phyloP scores from a whole-genome alignment of 2,113 vertebrate genomes.

The Anguilla rostrata region DNA sequence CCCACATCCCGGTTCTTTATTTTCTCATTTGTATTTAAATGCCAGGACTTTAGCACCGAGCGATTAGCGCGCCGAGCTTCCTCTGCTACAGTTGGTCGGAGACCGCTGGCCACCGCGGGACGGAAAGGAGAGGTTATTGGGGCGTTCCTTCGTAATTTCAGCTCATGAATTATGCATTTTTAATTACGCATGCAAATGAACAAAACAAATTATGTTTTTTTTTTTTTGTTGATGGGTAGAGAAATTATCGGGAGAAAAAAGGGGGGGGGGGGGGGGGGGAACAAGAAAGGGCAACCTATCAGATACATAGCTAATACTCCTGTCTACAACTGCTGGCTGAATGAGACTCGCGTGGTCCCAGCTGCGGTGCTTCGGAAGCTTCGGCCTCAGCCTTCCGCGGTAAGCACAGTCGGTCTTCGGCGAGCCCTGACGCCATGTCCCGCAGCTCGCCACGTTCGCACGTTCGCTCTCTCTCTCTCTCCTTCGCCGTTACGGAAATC shows the following conservation, averaged over 20 bases:
- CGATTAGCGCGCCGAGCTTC: conserved; percentile 32
- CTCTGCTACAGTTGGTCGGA: conserved; percentile 31
- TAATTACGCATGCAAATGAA: conserved; percentile 58
- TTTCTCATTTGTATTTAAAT: conserved; percentile 27
- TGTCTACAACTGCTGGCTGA: conserved; percentile 12
- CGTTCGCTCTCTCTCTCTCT: background rate
- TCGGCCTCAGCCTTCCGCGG: background rate
- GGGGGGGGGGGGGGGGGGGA: background rate
- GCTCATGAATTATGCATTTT: conserved; percentile 60
- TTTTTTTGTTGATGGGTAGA: conserved; percentile 33
- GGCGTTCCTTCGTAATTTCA: conserved; percentile 45
- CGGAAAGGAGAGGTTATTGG: conserved; percentile 33
- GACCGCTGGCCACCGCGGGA: conserved; percentile 28
- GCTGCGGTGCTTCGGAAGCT: background rate
- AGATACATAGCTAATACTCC: no score
- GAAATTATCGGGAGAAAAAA: conserved; percentile 30
- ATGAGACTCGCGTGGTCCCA: background rate
- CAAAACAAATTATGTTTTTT: conserved; percentile 47
- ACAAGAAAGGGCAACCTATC: conserved; percentile 19
- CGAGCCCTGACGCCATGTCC: background rate
- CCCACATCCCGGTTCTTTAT: background rate
- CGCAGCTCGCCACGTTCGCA: conserved; percentile 10
- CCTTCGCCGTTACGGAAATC: conserved; percentile 28
- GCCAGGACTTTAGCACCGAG: conserved; percentile 31
- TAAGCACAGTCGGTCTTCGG: no score